Base-by-base conservation (phyloP, 2,797 vertebrate species). In the Myotis daubentonii region DNA sequence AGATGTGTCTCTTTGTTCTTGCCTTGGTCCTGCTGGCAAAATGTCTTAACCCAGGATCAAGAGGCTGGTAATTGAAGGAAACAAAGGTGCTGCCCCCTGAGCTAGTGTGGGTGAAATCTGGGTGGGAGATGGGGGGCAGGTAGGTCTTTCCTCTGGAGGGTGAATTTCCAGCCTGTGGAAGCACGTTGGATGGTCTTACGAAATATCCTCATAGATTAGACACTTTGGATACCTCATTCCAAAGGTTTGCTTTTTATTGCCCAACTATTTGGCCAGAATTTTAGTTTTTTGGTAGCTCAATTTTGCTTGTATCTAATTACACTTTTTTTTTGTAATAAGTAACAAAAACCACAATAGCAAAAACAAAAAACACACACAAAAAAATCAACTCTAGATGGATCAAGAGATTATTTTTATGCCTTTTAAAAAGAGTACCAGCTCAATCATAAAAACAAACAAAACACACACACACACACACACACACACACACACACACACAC, bases 281-380 rank as follows among this genome's bases (percentile, higher is more conserved):
- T 25, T 38, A 72, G 5, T 17, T 51, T 78, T 41, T 66, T 71
- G n/a, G 47, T 74, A 30, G 33, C 22, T 78, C 66, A 71, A 4
- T 92, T 87, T 93, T 94, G 60, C 44, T 92, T 92, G 9, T 72
- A 71, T 78, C 44, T 70, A 71, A 74, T 80, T 81, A 51, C 5
- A 41, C 7, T 38, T 84, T 89, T 70, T 68, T 70, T 38, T 68
- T 68, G 28, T n/a, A 74, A 57, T 2, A 68, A 94, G 20, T 22
- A 41, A 60, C 38, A 70, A 60, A 87, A 91, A 17, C 51, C 30
- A 57, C 22, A 65, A 19, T 38, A 83, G 84, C 23, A 89, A 62
- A 62, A 62, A 12, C 15, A 55, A 62, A 60, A 44, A 44, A 44
- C 2, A 44, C 44, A 44, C 41, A 10, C n/a, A 44, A 44, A 44